Conservation (phyloP, 2,797 vertebrate genomes). For the Sebastes oblongus region DNA sequence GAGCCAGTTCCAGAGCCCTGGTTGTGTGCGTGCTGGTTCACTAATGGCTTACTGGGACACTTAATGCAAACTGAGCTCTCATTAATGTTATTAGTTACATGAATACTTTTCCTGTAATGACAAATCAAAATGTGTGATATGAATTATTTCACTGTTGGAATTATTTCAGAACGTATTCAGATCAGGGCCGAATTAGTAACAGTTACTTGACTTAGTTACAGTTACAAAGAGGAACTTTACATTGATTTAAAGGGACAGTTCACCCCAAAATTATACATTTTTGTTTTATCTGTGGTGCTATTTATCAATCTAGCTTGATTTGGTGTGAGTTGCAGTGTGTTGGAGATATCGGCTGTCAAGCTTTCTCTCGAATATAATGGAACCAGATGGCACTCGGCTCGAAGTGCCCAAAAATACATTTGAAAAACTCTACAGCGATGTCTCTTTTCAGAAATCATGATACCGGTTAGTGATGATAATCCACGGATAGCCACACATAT, state of each 20-base stretch:
- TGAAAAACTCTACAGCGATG: not conserved
- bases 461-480: too few species aligned
- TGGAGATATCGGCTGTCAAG: too few species aligned
- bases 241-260: not conserved
- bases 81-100: not conserved
- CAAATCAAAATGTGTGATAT: not conserved
- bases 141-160: not conserved
- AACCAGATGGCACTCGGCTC: too few species aligned
- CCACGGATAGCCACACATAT: too few species aligned
- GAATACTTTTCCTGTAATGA: not conserved
- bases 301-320: not conserved
- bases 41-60: not conserved
- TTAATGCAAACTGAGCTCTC: not conserved
- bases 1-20: not conserved
- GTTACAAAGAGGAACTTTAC: not conserved
- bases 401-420: not conserved
- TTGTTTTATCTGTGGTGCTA: not conserved
- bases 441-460: too few species aligned
- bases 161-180: not conserved
- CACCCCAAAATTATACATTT: not conserved
- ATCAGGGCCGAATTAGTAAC: not conserved
- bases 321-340: too few species aligned
- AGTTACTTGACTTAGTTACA: not conserved
- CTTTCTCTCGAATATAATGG: too few species aligned
- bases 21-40: not conserved